phyloP scores from a whole-genome alignment of 2,113 vertebrate genomes.

The Craseonycteris thonglongyai region DNA sequence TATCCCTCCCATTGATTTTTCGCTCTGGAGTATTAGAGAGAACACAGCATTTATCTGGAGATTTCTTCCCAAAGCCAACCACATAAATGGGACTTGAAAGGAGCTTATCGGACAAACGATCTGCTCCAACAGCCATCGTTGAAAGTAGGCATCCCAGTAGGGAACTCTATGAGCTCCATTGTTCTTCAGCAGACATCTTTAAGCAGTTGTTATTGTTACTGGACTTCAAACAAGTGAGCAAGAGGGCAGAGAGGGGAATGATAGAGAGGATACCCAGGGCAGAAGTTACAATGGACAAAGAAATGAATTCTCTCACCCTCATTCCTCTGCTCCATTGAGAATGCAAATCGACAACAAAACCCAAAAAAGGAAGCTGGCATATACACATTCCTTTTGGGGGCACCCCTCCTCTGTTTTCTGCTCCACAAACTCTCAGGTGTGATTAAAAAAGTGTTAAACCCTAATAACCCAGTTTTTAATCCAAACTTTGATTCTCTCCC shows the following conservation, averaged over 20 bases:
- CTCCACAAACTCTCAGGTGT: not conserved
- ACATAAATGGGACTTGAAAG: constrained; percentile 93
- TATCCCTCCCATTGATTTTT: constrained; percentile 97
- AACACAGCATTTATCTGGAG: constrained; percentile 94
- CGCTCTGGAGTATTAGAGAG: constrained; percentile 95
- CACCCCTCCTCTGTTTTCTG: not conserved
- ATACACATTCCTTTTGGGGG: fast-evolving
- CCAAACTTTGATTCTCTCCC: not conserved
- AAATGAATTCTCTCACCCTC: not conserved
- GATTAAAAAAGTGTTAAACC: not conserved
- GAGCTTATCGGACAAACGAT: constrained; percentile 75
- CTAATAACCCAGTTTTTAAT: not conserved
- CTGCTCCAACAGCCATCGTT: constrained; percentile 47
- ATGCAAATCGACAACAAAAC: not conserved
- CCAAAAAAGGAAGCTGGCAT: not conserved
- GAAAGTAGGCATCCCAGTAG: not conserved
- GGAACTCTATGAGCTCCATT: constrained; percentile 23
- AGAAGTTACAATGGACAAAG: not conserved
- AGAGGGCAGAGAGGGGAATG: not conserved
- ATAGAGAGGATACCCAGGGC: not conserved
- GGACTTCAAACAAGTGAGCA: not conserved
- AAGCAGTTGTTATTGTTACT: not conserved
- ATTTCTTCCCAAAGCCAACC: constrained; percentile 87
- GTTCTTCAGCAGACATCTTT: not conserved
- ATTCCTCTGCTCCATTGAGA: not conserved